Evolutionary conservation across 2,113 vertebrate genomes (phyloP).

Genomic region (Donacobius atricapilla): DNA sequence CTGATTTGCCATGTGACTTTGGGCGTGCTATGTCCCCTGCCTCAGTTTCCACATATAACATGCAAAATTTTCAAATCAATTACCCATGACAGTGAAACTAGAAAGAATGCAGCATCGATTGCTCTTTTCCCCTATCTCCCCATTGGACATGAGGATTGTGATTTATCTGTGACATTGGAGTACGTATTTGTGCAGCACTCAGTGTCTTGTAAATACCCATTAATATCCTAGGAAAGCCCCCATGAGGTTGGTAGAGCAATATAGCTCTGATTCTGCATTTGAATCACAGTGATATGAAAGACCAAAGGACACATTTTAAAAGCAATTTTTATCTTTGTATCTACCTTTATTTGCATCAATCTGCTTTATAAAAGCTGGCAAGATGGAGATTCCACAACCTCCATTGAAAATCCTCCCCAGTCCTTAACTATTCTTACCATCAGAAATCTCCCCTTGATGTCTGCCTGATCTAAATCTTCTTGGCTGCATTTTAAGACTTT

Average conservation of each 20-base stretch:
- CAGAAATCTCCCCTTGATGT: not conserved
- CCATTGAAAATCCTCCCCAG: not conserved
- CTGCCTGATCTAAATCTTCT: not conserved
- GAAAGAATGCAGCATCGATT: not conserved
- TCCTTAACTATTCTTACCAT: not conserved
- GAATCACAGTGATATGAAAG: not conserved
- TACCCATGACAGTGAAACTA: not conserved
- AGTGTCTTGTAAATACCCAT: not conserved
- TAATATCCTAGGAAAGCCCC: not conserved
- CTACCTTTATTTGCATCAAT: not conserved
- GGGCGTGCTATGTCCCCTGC: not conserved
- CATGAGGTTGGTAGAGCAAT: not conserved
- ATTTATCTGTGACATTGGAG: not conserved
- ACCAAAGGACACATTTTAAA: not conserved
- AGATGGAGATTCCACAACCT: not conserved
- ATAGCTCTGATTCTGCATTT: not conserved
- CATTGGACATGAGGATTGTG: not conserved
- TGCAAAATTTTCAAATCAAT: not conserved
- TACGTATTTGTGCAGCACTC: not conserved
- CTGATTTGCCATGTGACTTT: not conserved
- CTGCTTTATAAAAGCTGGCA: not conserved
- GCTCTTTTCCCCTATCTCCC: not conserved
- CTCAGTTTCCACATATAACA: slow-evolving; percentile 17
- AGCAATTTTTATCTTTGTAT: not conserved
- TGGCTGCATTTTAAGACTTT: not conserved